Conservation (phyloP, 1,140 invertebrate species). For the Plutomurus gul region DNA sequence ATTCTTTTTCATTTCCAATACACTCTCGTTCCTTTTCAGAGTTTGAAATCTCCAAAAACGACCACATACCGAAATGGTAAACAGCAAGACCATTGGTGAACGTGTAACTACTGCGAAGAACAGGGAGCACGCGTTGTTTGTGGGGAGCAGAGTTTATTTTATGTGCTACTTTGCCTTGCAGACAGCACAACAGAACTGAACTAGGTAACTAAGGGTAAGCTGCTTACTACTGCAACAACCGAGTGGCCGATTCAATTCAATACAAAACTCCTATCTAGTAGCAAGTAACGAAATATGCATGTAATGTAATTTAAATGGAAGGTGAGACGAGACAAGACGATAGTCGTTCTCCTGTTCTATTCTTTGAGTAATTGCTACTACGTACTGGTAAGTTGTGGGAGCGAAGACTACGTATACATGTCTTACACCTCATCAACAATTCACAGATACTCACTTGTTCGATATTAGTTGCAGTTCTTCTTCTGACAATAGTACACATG, state of each 20-base stretch:
- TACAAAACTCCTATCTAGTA: neutral
- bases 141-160: neutral
- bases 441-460: conserved; percentile 1
- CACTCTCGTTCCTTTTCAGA: too few species aligned
- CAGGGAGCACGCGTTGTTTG: conserved; percentile 23
- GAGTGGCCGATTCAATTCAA: neutral
- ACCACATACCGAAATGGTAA: too few species aligned
- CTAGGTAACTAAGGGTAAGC: neutral
- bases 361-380: neutral
- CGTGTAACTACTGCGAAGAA: too few species aligned
- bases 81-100: too few species aligned
- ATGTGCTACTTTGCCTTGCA: conserved; percentile 13
- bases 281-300: neutral
- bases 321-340: neutral
- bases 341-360: neutral
- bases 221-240: too few species aligned
- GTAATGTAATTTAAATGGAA: neutral
- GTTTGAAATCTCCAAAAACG: too few species aligned
- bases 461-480: neutral
- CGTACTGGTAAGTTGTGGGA: neutral
- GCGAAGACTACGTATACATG: too few species aligned
- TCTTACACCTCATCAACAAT: conserved; percentile 19
- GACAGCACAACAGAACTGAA: neutral
- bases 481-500: neutral
- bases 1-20: too few species aligned